Evolutionary conservation across 2,113 vertebrate genomes (phyloP).

Genomic region (Synodontis membranacea): DNA sequence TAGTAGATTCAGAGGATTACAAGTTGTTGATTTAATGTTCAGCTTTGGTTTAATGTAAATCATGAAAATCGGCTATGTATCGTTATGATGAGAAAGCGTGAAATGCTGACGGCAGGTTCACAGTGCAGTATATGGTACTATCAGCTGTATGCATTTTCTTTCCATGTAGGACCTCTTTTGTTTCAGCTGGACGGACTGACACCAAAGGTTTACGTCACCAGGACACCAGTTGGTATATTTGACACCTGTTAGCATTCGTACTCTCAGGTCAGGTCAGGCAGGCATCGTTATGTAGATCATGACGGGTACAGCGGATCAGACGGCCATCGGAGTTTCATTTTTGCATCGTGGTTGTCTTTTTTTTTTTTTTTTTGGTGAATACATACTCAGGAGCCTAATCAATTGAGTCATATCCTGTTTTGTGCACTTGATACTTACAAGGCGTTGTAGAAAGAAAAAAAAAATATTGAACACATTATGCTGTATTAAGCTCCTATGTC

Average conservation of each 20-base stretch:
- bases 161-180: background rate
- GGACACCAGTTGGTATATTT: background rate
- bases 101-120: background rate
- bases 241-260: background rate
- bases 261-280: background rate
- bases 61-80: background rate
- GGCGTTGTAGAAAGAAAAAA: background rate
- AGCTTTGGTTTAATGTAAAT: background rate
- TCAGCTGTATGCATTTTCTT: background rate
- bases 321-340: background rate
- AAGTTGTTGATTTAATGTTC: background rate
- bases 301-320: background rate
- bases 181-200: background rate
- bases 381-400: constrained; percentile 5
- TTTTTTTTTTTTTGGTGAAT: constrained; percentile 16
- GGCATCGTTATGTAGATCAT: background rate
- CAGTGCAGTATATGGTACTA: background rate
- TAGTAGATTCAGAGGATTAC: background rate
- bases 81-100: background rate
- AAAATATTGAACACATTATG: constrained; percentile 36
- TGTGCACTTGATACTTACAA: constrained; percentile 9
- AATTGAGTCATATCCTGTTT: constrained; percentile 28
- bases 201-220: background rate
- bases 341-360: background rate
- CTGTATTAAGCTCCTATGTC: constrained; percentile 28